A percentile compares a stretch with the other conserved stretches of the same genome.
Conservation (phyloP, 37 sponge, comb jelly and placozoan species). For the Beroe forskalii region DNA sequence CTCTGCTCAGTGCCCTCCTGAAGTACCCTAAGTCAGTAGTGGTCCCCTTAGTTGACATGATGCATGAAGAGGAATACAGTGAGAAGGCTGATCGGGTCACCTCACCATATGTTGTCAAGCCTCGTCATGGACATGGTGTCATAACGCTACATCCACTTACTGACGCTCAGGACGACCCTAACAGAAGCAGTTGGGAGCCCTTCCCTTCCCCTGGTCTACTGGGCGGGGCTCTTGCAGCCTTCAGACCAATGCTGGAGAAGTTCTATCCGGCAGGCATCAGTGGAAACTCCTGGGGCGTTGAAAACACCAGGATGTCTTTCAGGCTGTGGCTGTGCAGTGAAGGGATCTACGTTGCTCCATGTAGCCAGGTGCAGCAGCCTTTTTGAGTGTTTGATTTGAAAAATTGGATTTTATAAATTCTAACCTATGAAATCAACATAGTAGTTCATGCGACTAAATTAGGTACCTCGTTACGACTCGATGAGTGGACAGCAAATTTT, state of each 20-base stretch:
- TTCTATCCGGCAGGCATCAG: conserved; percentile 3
- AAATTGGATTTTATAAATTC: no score
- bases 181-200: not conserved
- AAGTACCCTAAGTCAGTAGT: not conserved
- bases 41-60: not conserved
- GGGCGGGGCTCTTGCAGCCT: conserved; percentile 28
- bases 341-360: not conserved
- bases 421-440: no score
- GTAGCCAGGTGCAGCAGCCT: conserved; percentile 63
- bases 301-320: conserved; percentile 48
- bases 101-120: not conserved
- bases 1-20: not conserved
- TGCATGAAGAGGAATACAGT: not conserved
- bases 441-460: no score
- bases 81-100: not conserved
- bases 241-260: not conserved
- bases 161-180: not conserved
- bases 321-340: conserved; percentile 40
- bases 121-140: not conserved
- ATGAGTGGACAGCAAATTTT: no score
- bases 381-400: no score
- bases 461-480: no score
- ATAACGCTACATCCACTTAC: not conserved
- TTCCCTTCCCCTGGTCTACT: not conserved
- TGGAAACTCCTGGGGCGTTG: conserved; percentile 33